Percentiles rank a stretch among this genome's conserved stretches.
phyloP scores from a whole-genome alignment of 2,888 invertebrate species.

The Acronicta aceris region DNA sequence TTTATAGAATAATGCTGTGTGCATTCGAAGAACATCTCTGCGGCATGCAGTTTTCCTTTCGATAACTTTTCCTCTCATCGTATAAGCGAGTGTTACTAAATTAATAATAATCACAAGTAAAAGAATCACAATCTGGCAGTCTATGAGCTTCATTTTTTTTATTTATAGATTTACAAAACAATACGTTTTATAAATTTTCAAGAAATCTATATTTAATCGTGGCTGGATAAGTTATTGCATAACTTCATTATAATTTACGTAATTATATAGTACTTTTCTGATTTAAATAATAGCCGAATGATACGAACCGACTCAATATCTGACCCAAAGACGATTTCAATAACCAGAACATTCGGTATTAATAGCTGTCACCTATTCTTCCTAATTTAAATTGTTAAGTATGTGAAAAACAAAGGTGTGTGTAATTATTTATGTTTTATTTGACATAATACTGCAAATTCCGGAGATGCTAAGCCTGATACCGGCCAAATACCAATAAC shows the following conservation, averaged over 20 bases:
- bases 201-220: neutral
- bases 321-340: constrained; percentile 23
- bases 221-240: neutral
- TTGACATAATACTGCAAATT: constrained; percentile 73
- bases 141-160: too few relatives aligned
- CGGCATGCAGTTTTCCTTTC: too few relatives aligned
- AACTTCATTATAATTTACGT: neutral
- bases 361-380: constrained; percentile 24
- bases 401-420: constrained; percentile 64
- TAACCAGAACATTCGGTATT: constrained; percentile 32
- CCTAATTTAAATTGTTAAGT: constrained; percentile 49
- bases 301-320: constrained; percentile 1
- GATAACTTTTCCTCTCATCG: neutral
- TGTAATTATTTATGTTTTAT: constrained; percentile 74
- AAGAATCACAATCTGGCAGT: too few relatives aligned
- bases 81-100: constrained; percentile 1
- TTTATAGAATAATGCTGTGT: too few relatives aligned
- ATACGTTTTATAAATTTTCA: too few relatives aligned
- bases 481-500: constrained; percentile 75
- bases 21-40: too few relatives aligned
- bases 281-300: neutral
- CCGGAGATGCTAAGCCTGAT: constrained; percentile 67
- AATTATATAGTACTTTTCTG: neutral
- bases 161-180: too few relatives aligned
- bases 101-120: too few relatives aligned